A percentile compares a stretch with the other conserved stretches of the same genome.
Evolutionary conservation across 1,140 invertebrate species (phyloP).

Genomic region (Pseudomyrmex dendroicus): DNA sequence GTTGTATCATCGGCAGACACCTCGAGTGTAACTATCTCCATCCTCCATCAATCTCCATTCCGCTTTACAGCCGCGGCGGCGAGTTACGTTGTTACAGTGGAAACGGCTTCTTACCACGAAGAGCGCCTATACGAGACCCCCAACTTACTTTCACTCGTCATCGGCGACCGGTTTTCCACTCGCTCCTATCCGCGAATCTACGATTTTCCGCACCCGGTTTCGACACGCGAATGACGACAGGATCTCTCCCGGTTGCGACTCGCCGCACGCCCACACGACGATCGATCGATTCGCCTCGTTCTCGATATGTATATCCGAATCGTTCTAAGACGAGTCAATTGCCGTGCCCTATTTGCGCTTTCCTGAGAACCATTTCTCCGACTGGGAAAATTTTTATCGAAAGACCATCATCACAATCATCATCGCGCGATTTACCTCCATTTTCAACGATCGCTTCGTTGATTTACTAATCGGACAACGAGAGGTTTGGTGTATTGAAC

Average conservation of each 20-base stretch:
- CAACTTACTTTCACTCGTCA: constrained; percentile 81
- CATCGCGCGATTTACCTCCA: no score
- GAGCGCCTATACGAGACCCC: constrained; percentile 72
- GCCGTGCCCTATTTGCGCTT: neutral
- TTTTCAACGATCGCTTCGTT: neutral
- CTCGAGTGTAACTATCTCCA: constrained; percentile 81
- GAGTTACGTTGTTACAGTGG: constrained; percentile 69
- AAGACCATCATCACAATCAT: neutral
- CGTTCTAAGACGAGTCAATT: neutral
- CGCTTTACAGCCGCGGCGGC: constrained; percentile 55
- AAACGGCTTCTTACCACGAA: constrained; percentile 78
- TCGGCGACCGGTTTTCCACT: constrained; percentile 79
- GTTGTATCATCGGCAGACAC: constrained; percentile 76
- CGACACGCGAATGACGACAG: constrained; percentile 57
- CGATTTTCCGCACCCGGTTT: constrained; percentile 67
- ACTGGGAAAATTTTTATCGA: neutral
- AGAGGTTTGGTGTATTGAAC: neutral
- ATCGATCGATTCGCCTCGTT: constrained; percentile 7
- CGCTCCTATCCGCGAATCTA: constrained; percentile 66
- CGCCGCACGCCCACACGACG: constrained; percentile 17
- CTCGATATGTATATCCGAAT: neutral
- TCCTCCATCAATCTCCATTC: constrained; percentile 72
- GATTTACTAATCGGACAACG: neutral
- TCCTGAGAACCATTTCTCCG: neutral
- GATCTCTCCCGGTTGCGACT: neutral